Base-by-base conservation (phyloP, 2,888 invertebrate species). In the Brachylomia viminalis region DNA sequence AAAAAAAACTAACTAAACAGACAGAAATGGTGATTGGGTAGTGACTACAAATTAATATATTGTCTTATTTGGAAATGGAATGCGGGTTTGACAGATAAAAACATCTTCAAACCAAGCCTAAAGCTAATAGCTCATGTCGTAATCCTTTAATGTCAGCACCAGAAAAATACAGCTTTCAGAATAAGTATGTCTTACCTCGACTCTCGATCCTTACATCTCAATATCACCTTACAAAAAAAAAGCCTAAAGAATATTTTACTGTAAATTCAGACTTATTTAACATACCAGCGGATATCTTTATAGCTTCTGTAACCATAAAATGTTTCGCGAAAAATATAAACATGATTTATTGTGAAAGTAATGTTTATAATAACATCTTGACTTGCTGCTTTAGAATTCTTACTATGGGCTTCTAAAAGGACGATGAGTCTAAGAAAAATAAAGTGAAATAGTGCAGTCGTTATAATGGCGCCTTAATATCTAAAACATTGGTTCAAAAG, bases 271-370 rank as follows among this genome's bases (percentile, higher is more conserved):
- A 90, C 91, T 91, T 89, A 89, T 87, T 87, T 89, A 86, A 85
- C 85, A 85, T 83, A 90, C 92, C 90, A 90, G 90, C 92, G 89
- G 92, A 91, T 91, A 88, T 91, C 87, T 91, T 93, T 91, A 93
- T 89, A 88, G 91, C 91, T 91, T 91, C 91, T 87, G 92, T 91
- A 92, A 92, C 91, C 89, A 92, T 94, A 94, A 94, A 92, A 87
- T 89, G 90, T 92, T 93, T 91, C 90, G 92, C 90, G 90, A 92
- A 91, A 91, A 90, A 89, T 90, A 92, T 92, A 93, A 93, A 94
- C 86, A 89, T 93, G 95, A 95, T 95, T 94, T 95, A 95, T 92
- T 91, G 89, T 87, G 82, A 90, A 92, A 89, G 91, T 90, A 90
- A 91, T 91, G 89, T 90, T 89, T 89, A 90, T 88, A 91, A 90